phyloP scores from a whole-genome alignment of 1,140 invertebrate genomes.

The Zaprionus tsacasi region DNA sequence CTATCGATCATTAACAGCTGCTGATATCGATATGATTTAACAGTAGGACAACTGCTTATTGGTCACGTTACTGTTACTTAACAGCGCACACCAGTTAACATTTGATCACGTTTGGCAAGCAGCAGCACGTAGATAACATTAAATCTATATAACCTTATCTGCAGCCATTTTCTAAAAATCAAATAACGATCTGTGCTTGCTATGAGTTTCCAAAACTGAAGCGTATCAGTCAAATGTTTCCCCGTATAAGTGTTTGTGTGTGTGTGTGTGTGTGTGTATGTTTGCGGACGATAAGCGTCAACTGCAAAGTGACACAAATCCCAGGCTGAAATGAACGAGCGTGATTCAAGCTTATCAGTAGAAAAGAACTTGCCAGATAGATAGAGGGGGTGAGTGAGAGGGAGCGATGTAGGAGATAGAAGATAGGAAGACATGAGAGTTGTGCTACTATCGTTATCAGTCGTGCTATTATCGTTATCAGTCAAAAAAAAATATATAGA shows the following conservation, averaged over 20 bases:
- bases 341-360: slow-evolving; percentile 39
- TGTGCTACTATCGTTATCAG: slow-evolving; percentile 4
- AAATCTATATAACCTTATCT: not conserved
- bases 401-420: slow-evolving; percentile 48
- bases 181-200: not conserved
- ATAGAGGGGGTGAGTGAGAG: slow-evolving; percentile 8
- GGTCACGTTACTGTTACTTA: not conserved
- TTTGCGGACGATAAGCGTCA: slow-evolving; percentile 34
- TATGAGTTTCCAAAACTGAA: not conserved
- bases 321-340: slow-evolving; percentile 35
- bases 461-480: slow-evolving; percentile 49
- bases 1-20: not conserved
- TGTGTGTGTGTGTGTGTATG: slow-evolving; percentile 9
- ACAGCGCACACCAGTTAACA: not conserved
- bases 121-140: not conserved
- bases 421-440: slow-evolving; percentile 42
- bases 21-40: not conserved
- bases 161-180: not conserved
- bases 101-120: slow-evolving; percentile 1
- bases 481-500: slow-evolving; percentile 4
- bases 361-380: not conserved
- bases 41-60: not conserved
- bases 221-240: slow-evolving; percentile 1
- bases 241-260: not conserved
- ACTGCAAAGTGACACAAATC: slow-evolving; percentile 50